Conservation (phyloP, 2,113 vertebrate genomes). For the Triplophysa siluroides region DNA sequence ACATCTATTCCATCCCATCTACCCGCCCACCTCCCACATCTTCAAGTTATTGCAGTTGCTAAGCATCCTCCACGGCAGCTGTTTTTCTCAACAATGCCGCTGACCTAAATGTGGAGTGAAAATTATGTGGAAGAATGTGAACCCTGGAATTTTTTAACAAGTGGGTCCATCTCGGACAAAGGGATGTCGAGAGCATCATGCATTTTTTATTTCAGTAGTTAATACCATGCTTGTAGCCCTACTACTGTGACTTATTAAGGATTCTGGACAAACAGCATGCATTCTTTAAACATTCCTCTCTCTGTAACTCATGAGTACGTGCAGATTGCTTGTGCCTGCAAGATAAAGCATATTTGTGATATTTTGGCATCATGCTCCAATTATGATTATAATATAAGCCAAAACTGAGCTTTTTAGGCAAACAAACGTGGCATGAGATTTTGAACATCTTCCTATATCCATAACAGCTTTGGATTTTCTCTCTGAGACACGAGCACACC, state of each 20-base stretch:
- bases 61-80: slow-evolving; percentile 26
- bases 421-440: not conserved
- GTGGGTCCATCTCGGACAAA: not conserved
- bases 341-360: not conserved
- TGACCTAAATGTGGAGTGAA: slow-evolving; percentile 21
- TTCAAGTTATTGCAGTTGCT: slow-evolving; percentile 12
- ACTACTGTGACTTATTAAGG: not conserved
- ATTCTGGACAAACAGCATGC: not conserved
- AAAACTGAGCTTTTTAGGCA: not conserved
- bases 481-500: not conserved
- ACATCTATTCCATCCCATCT: slow-evolving; percentile 37
- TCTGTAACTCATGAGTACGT: not conserved
- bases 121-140: not conserved
- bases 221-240: not conserved
- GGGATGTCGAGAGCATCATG: not conserved
- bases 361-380: slow-evolving; percentile 13
- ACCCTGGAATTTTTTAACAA: not conserved
- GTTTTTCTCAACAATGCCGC: slow-evolving; percentile 11
- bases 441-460: not conserved
- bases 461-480: not conserved
- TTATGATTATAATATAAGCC: not conserved
- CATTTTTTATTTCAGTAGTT: not conserved
- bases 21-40: slow-evolving; percentile 16
- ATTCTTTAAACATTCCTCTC: not conserved
- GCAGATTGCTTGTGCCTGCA: not conserved